Base-by-base conservation (phyloP, 2,113 vertebrate species). In the Ictalurus furcatus region DNA sequence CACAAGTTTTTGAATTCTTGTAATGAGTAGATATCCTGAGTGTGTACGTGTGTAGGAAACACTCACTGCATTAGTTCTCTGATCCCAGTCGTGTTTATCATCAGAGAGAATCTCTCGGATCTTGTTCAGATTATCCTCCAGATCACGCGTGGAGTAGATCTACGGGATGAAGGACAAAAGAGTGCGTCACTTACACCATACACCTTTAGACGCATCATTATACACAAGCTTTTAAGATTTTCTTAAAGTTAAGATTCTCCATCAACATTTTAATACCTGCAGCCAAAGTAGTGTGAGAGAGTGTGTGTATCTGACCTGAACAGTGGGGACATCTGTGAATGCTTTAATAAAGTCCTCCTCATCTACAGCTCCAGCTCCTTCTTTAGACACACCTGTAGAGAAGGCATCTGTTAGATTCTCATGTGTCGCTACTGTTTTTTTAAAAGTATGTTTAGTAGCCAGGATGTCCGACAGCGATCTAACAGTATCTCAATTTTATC, bases 31-130 rank as follows among this genome's bases (percentile, higher is more conserved):
- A 69, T 61, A 48, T 80, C 13, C 19, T 28, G 13, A 54, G 11
- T 0, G 58, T 14, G 52, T 37, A n/a, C 34, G 34, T 1, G 1
- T 30, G 37, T 7, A 6, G 34, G 30, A 48, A 85, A 12, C 61
- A 94, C 95, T 95, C 48, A 99, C 98, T 90, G 98, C 98, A 34
- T 37, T 97, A 85, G 97, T 94, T 94, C 98, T 97, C 88, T 99
- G 98, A 96, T 99, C 98, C 98, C 98, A 99, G 92, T 99, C 98
- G 3, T 99, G 98, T 93, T 99, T 99, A 95, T 99, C 98, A 92
- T 99, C 98, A 11, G 98, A 99, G 86, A 98, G 96, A 92, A 99
- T 96, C 94, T 99, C 98, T 90, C 98, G 97, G 94, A 99, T 99
- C 95, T 99, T 99, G 93, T 99, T 99, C 92, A 99, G 95, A 30